These are phyloP conservation scores for Blennius ocellaris DNA, from an alignment of 2,113 vertebrate genomes.

Conservation along the genomic window DNA sequence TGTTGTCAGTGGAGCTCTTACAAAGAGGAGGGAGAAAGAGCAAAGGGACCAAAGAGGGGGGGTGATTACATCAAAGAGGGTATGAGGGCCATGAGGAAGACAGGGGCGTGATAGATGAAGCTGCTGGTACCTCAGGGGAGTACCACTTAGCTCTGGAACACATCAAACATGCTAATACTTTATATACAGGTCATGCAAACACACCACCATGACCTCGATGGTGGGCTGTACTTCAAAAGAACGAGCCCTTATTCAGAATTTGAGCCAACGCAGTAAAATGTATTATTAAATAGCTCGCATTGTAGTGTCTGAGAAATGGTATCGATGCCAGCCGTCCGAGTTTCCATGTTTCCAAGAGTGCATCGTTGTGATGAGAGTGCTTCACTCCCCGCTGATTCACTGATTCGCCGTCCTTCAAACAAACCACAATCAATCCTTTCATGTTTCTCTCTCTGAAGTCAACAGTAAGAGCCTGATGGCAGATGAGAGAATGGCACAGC, in stretches of 20 bases:
- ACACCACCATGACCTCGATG: slow-evolving; percentile 17
- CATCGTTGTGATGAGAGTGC: slow-evolving; percentile 23
- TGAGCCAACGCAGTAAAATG: background rate
- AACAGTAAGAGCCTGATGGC: slow-evolving; percentile 18
- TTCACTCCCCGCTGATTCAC: slow-evolving; percentile 23
- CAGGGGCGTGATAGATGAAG: slow-evolving; percentile 19
- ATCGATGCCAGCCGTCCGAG: slow-evolving; percentile 4
- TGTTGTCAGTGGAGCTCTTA: slow-evolving; percentile 1
- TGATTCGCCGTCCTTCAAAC: slow-evolving; percentile 38
- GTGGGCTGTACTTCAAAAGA: slow-evolving; percentile 16
- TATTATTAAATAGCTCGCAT: slow-evolving; percentile 29
- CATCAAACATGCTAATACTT: slow-evolving; percentile 40
- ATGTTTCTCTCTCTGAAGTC: slow-evolving; percentile 29
- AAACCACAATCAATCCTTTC: slow-evolving; percentile 51
- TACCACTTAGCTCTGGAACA: slow-evolving; percentile 27
- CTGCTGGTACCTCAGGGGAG: background rate
- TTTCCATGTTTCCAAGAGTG: slow-evolving; percentile 3
- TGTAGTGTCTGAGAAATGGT: slow-evolving; percentile 1
- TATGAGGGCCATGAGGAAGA: slow-evolving; percentile 1
- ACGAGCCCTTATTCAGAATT: slow-evolving; percentile 9
- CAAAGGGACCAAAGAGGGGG: slow-evolving; percentile 21
- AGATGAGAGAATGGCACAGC: slow-evolving; percentile 26
- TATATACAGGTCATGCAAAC: slow-evolving; percentile 17
- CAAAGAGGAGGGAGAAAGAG: slow-evolving; percentile 11
- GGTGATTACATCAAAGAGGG: slow-evolving; percentile 35